A percentile compares a stretch with the other conserved stretches of the same genome.
These are phyloP conservation scores for Agrochola lota DNA, from an alignment of 2,888 invertebrate species.

Conservation along the genomic window DNA sequence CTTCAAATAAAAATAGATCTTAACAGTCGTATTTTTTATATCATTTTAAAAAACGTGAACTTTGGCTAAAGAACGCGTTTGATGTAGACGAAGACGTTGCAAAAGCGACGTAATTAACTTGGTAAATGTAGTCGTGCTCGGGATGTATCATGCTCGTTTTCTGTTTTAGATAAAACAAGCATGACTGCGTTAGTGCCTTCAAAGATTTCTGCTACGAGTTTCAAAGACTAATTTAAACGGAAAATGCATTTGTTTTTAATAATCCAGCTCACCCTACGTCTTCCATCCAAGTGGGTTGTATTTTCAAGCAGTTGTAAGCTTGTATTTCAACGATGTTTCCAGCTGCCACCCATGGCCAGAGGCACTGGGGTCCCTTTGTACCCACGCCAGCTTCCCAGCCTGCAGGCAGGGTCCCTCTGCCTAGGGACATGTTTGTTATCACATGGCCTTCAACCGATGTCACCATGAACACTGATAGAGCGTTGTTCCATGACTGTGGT, in stretches of 20 bases:
- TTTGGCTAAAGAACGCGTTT: neutral
- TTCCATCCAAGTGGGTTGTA: constrained; percentile 96
- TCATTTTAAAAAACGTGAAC: neutral
- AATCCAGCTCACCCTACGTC: constrained; percentile 86
- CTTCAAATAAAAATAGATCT: neutral
- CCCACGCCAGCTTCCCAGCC: constrained; percentile 90
- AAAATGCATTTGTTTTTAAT: neutral
- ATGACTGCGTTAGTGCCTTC: neutral
- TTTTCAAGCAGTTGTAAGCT: constrained; percentile 93
- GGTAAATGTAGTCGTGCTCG: neutral
- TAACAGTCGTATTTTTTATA: neutral
- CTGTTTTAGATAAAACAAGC: neutral
- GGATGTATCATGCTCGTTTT: neutral
- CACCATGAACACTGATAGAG: constrained; percentile 79
- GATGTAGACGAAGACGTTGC: neutral
- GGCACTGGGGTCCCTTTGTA: constrained; percentile 87
- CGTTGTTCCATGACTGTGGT: constrained; percentile 84
- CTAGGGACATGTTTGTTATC: constrained; percentile 89
- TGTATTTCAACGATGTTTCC: constrained; percentile 90
- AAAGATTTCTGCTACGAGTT: neutral
- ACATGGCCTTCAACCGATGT: constrained; percentile 85
- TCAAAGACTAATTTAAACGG: neutral
- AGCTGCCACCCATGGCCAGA: constrained; percentile 93
- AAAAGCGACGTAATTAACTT: constrained; percentile 19
- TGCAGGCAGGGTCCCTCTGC: constrained; percentile 89